phyloP scores from a whole-genome alignment of 2,888 invertebrate species.

The Teinopalpus imperialis region DNA sequence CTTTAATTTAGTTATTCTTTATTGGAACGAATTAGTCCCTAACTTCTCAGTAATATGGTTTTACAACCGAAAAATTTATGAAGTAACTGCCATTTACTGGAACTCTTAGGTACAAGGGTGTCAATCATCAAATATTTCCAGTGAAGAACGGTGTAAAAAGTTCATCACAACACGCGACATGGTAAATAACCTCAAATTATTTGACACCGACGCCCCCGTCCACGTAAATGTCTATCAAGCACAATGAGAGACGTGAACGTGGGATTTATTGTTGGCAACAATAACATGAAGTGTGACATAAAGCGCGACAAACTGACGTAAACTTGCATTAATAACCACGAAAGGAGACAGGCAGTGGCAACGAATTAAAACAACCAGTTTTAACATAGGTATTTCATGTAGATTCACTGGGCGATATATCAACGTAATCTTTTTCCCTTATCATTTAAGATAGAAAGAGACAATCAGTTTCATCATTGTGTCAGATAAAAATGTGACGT shows the following conservation, averaged over 20 bases:
- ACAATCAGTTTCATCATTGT: too few species aligned
- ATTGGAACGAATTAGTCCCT: too few species aligned
- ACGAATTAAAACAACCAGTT: slow-evolving; percentile 16
- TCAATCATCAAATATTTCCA: neutral
- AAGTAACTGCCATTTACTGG: neutral
- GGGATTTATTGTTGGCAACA: slow-evolving; percentile 12
- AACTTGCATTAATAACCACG: slow-evolving; percentile 16
- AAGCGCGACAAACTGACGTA: slow-evolving; percentile 1
- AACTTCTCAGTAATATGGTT: too few species aligned
- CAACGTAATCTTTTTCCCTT: slow-evolving; percentile 18
- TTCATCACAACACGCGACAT: neutral
- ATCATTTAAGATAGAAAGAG: slow-evolving; percentile 14
- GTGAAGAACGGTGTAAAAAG: neutral
- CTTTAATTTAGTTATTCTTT: too few species aligned
- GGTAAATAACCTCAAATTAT: slow-evolving; percentile 8
- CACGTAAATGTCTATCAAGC: slow-evolving; percentile 6
- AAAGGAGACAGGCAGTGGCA: slow-evolving; percentile 3
- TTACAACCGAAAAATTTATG: neutral
- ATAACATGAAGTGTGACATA: slow-evolving; percentile 18
- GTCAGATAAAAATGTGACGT: too few species aligned
- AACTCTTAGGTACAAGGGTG: neutral
- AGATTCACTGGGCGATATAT: slow-evolving; percentile 6
- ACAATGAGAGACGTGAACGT: slow-evolving; percentile 2
- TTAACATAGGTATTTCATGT: slow-evolving; percentile 5
- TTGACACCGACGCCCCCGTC: slow-evolving; percentile 7